These are phyloP conservation scores for Perca schrenkii DNA, from an alignment of 2,113 vertebrate genomes.

Conservation along the genomic window DNA sequence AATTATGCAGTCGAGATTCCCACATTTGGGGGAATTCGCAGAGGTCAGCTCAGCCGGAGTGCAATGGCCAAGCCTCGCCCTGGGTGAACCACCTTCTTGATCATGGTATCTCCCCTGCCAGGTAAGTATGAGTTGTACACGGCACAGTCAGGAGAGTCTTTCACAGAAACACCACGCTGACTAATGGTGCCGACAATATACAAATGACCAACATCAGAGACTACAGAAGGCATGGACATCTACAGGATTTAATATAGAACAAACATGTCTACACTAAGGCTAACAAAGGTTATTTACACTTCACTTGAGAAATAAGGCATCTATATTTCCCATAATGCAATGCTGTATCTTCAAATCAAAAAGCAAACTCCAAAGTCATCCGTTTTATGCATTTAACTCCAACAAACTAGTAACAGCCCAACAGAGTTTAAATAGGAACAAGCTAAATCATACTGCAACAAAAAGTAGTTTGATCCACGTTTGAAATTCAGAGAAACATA, in stretches of 20 bases:
- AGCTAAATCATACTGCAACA: too few relatives aligned
- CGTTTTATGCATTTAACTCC: neutral
- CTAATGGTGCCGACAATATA: neutral
- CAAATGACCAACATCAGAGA: neutral
- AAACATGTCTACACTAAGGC: neutral
- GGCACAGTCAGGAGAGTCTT: neutral
- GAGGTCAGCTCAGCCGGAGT: neutral
- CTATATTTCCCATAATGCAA: neutral
- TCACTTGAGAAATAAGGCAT: neutral
- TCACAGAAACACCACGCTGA: neutral
- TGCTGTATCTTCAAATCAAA: neutral
- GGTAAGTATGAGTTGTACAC: too few relatives aligned
- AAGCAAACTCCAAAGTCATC: neutral
- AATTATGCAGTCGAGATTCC: conserved; percentile 51
- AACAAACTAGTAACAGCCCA: neutral
- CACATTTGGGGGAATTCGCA: conserved; percentile 2
- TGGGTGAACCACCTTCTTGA: too few relatives aligned
- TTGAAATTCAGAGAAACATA: too few relatives aligned
- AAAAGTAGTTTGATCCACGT: too few relatives aligned
- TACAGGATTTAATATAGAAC: neutral
- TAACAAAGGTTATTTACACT: neutral
- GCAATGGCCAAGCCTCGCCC: neutral
- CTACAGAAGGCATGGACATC: accelerated
- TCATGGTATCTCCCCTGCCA: too few relatives aligned
- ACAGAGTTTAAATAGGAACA: neutral